These are phyloP conservation scores for Apodemia zela DNA, from an alignment of 2,888 invertebrate genomes.

Conservation along the genomic window DNA sequence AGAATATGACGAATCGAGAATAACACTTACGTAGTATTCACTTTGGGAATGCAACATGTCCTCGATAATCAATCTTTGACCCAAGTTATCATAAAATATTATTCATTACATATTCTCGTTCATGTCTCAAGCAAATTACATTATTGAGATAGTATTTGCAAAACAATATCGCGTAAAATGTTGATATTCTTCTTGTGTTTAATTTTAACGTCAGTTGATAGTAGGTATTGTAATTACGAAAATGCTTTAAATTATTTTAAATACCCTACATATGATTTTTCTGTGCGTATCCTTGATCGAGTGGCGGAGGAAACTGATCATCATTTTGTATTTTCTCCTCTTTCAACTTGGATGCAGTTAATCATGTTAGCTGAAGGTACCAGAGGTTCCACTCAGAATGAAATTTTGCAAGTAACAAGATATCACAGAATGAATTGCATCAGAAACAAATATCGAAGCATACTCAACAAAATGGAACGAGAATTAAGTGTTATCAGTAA, in stretches of 20 bases:
- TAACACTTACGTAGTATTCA: not conserved
- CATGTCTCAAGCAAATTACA: not conserved
- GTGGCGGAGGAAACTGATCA: slow-evolving; percentile 45
- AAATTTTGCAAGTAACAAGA: slow-evolving; percentile 51
- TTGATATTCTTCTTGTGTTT: slow-evolving; percentile 13
- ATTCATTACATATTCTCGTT: not conserved
- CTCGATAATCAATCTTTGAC: slow-evolving; percentile 1
- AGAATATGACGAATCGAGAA: not conserved
- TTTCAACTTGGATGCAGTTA: slow-evolving; percentile 58
- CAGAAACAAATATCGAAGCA: slow-evolving; percentile 40
- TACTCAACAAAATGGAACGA: slow-evolving; percentile 43
- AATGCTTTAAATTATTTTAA: slow-evolving; percentile 43
- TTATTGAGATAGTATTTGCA: slow-evolving; percentile 11
- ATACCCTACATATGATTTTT: slow-evolving; percentile 52
- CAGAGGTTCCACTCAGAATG: slow-evolving; percentile 40
- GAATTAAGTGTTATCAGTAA: slow-evolving; percentile 39
- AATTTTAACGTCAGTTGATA: slow-evolving; percentile 23
- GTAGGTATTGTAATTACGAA: slow-evolving; percentile 40
- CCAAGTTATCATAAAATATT: not conserved
- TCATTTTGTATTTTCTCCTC: slow-evolving; percentile 60
- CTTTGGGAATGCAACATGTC: not conserved
- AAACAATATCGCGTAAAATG: slow-evolving; percentile 21
- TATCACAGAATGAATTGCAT: slow-evolving; percentile 48
- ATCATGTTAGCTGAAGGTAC: slow-evolving; percentile 54
- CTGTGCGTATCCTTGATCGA: slow-evolving; percentile 49